Conservation (phyloP, 2,888 invertebrate species). For the Buathra laborator region DNA sequence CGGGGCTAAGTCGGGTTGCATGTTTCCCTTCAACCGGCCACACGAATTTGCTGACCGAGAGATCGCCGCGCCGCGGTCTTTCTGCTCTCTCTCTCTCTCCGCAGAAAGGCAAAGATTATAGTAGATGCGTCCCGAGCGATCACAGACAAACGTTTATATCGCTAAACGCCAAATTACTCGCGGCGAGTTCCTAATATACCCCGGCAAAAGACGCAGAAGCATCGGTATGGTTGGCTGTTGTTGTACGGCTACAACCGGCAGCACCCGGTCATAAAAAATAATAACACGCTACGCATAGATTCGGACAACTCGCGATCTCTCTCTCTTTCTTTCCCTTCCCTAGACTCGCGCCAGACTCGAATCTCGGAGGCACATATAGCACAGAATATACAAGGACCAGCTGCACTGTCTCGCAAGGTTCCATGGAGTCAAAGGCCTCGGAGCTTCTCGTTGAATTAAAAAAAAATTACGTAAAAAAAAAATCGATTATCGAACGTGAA, state of each 20-base stretch:
- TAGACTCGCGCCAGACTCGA: constrained; percentile 62
- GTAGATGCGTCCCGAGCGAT: constrained; percentile 82
- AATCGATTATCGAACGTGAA: background rate
- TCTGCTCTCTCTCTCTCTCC: background rate
- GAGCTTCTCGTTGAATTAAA: constrained; percentile 37
- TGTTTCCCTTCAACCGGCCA: constrained; percentile 75
- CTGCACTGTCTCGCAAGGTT: constrained; percentile 57
- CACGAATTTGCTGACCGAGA: constrained; percentile 48
- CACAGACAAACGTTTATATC: constrained; percentile 84
- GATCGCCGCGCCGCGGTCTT: constrained; percentile 15
- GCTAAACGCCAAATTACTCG: constrained; percentile 84
- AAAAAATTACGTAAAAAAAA: background rate
- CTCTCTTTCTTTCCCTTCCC: constrained; percentile 25
- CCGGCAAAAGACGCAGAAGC: constrained; percentile 34
- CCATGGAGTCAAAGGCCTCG: constrained; percentile 49
- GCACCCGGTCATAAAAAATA: constrained; percentile 80
- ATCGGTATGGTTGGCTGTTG: constrained; percentile 11
- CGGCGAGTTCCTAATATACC: constrained; percentile 69
- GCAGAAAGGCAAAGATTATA: constrained; percentile 77
- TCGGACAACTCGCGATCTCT: constrained; percentile 56
- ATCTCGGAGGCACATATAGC: constrained; percentile 29
- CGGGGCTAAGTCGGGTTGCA: constrained; percentile 74
- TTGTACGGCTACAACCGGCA: constrained; percentile 55
- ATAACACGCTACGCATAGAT: constrained; percentile 79
- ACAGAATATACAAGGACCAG: constrained; percentile 49